Conservation (phyloP, 2,113 vertebrate species). For the Sander lucioperca region DNA sequence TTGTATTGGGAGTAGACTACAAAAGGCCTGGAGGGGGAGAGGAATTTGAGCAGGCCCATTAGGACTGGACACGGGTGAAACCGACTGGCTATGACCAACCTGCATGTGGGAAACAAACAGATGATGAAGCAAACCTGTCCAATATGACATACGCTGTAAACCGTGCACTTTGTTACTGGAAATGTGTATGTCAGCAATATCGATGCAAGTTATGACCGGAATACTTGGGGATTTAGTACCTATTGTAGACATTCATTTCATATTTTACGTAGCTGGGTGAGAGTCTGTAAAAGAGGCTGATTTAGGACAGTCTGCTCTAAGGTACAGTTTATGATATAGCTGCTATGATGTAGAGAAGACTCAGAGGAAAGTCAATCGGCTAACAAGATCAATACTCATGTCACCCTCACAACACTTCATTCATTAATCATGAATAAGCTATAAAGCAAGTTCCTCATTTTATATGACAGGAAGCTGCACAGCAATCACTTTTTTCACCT, state of each 20-base stretch:
- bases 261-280: conserved; percentile 19
- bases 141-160: conserved; percentile 28
- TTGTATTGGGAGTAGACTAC: conserved; percentile 96
- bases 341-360: conserved; percentile 16
- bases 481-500: conserved; percentile 57
- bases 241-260: background rate
- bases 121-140: conserved; percentile 52
- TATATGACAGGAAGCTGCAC: conserved; percentile 49
- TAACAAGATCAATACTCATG: conserved; percentile 58
- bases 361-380: conserved; percentile 24
- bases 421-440: conserved; percentile 58
- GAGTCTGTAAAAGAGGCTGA: conserved; percentile 40
- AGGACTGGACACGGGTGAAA: conserved; percentile 91
- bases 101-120: conserved; percentile 74
- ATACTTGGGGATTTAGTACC: conserved; percentile 26
- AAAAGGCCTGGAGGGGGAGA: conserved; percentile 95
- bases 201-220: background rate
- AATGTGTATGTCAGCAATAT: background rate
- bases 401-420: conserved; percentile 26
- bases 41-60: conserved; percentile 89
- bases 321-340: conserved; percentile 28
- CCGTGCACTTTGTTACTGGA: conserved; percentile 20
- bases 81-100: conserved; percentile 93
- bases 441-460: conserved; percentile 33
- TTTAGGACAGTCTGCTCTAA: conserved; percentile 33